Conservation (phyloP, 2,797 vertebrate genomes). For the Pteronotus mesoamericanus region DNA sequence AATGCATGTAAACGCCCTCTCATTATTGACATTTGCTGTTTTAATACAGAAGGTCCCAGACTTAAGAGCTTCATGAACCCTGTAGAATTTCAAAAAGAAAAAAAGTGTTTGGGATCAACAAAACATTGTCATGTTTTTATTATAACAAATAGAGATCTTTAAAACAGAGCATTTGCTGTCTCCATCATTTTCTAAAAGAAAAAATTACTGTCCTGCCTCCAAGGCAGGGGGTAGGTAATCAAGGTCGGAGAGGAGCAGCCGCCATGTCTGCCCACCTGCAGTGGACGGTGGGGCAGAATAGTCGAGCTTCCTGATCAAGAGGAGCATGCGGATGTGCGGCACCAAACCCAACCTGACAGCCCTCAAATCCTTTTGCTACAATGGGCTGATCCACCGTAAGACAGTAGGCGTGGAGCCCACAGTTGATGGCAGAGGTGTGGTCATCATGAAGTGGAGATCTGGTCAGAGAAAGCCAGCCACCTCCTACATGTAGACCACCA, state of each 20-base stretch:
- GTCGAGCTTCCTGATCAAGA: too few relatives aligned
- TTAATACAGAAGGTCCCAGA: not conserved
- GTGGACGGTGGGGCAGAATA: too few relatives aligned
- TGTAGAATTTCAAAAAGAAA: not conserved
- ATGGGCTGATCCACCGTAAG: too few relatives aligned
- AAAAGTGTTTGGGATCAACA: not conserved
- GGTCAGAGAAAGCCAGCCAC: too few relatives aligned
- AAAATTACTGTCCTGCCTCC: not conserved
- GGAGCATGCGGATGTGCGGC: too few relatives aligned
- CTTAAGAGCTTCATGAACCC: not conserved
- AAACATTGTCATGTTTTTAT: not conserved
- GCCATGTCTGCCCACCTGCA: too few relatives aligned
- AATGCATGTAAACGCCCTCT: not conserved
- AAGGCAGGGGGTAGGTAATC: not conserved
- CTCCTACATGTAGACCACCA: too few relatives aligned
- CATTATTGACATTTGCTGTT: not conserved
- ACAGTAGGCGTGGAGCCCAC: too few relatives aligned
- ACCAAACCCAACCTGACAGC: too few relatives aligned
- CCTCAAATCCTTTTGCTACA: too few relatives aligned
- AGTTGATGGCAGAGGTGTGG: too few relatives aligned
- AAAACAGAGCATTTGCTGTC: not conserved
- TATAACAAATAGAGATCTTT: not conserved
- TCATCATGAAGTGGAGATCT: too few relatives aligned
- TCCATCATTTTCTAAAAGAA: not conserved
- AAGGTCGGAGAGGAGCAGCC: not conserved